Conservation (phyloP, 2,113 vertebrate species). For the Lophochroa leadbeateri region DNA sequence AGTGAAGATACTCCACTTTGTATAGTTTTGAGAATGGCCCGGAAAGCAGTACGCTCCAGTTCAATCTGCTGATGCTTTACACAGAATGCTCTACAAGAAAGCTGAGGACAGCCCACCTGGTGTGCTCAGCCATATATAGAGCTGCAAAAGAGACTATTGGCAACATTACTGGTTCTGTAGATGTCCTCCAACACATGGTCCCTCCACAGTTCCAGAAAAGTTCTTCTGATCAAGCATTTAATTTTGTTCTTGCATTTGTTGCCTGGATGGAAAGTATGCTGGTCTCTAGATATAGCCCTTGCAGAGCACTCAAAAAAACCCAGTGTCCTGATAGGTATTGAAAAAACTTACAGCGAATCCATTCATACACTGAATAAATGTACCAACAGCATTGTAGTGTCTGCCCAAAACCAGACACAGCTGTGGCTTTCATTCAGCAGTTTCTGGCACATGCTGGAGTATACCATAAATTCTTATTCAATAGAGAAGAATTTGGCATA, state of each 20-base stretch:
- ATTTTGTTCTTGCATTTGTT: not conserved
- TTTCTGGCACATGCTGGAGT: conserved; percentile 40
- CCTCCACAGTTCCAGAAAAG: not conserved
- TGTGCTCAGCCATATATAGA: not conserved
- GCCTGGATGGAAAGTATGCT: not conserved
- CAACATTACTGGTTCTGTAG: not conserved
- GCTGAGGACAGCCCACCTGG: not conserved
- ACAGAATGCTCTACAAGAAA: not conserved
- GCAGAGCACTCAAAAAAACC: not conserved
- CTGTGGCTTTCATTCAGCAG: conserved; percentile 54
- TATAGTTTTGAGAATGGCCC: not conserved
- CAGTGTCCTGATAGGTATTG: not conserved
- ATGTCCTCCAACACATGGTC: not conserved
- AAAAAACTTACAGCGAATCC: not conserved
- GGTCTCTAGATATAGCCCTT: not conserved
- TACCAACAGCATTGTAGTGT: not conserved
- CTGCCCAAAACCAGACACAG: conserved; percentile 9
- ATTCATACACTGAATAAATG: conserved; percentile 7
- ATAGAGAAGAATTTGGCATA: conserved; percentile 62
- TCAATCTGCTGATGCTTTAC: not conserved
- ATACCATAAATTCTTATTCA: conserved; percentile 50
- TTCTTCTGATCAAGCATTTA: not conserved
- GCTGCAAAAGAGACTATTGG: not conserved
- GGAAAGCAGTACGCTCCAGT: not conserved
- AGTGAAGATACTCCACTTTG: not conserved